Base-by-base conservation (phyloP, 2,113 vertebrate genomes). In the Eublepharis macularius region DNA sequence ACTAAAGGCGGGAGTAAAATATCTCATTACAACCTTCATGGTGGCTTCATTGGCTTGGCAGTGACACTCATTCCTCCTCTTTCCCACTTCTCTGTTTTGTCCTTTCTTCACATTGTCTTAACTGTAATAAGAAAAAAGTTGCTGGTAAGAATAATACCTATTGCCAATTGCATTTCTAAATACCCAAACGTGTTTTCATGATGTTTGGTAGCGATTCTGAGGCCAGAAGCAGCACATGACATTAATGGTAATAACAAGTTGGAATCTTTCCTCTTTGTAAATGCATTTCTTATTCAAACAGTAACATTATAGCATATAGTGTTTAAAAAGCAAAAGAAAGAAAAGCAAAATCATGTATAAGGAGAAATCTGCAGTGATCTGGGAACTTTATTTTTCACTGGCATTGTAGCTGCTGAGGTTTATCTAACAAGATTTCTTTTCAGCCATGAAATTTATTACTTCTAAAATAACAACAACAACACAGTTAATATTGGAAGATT, bases 371-470 rank as follows among this genome's bases (percentile, higher is more conserved):
- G 41, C 32, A 45, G 39, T 49, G 54, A 79, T 29, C 24, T 41
- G 36, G 36, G 12, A 79, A 79, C 76, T 79, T 60, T 41, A n/a
- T 39, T 75, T 75, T 91, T 86, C 83, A 82, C 9, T 57, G 13
- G 69, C 78, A 85, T 66, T 0, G 26, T 4, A 77, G 84, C 26
- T 86, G 6, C 1, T 39, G 74, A 10, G 0, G 1, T 82, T 87
- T 88, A 47, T 91, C 11, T 88, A 66, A 84, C 0, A 11, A 1
- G 0, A 43, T 41, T 69, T 47, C 1, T 80, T 76, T 76, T 65
- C 3, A 81, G 63, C 82, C 66, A 32, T 86, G 32, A 85, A 54
- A 66, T 77, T 51, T 6, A 0, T 13, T 80, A 12, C 74, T 1
- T 1, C 3, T 51, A 84, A 88, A 16, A 39, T 14, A 51, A 54